Evolutionary conservation across 2,797 vertebrate genomes (phyloP), one percentile per base, ranked within the genome.

Genomic region (Gymnoscopelus braueri): DNA sequence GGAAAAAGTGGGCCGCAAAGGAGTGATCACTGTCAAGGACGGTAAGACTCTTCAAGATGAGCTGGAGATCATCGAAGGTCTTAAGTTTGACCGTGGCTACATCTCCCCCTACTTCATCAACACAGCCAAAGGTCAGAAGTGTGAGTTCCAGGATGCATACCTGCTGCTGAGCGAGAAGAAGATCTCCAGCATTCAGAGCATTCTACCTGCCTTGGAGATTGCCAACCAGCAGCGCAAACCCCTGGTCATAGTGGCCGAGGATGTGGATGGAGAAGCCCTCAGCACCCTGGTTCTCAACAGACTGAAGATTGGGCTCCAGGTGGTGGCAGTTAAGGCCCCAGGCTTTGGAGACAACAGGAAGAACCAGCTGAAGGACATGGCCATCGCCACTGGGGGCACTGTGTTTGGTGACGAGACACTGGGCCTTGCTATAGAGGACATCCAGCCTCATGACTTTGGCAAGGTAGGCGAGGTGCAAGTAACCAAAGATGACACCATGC

Each of bases 61-160:
- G 82, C 80, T 99, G 83, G 98, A 99, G 93, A 95, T 99, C 85
- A 99, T 99, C 69, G 98, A 99, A 93, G 97, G 97, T 1, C 95
- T 99, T 95, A 99, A 98, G 86, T 99, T 99, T 70, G 98, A 99
- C 88, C 94, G 97, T 14, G 98, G 98, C 4, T 99, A 98, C 92
- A 99, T 99, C 88, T 99, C 98, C 14, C 97, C 98, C 0, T 99
- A 98, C 84, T 99, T 99, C 86, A 99, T 99, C 84, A 99, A 99
- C 75, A 96, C 96, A 0, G 90, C 96, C 64, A 99, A 99, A 95
- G 98, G 98, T 99, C 98, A 99, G 87, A 99, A 98, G 89, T 96
- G 95, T 75, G 97, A 99, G 90, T 99, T 99, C 89, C 98, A 99
- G 91, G 98, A 99, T 0, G 97, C 97, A 55, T 99, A 96, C n/a